Conservation (phyloP, 2,113 vertebrate genomes). For the Hyaena hyaena region DNA sequence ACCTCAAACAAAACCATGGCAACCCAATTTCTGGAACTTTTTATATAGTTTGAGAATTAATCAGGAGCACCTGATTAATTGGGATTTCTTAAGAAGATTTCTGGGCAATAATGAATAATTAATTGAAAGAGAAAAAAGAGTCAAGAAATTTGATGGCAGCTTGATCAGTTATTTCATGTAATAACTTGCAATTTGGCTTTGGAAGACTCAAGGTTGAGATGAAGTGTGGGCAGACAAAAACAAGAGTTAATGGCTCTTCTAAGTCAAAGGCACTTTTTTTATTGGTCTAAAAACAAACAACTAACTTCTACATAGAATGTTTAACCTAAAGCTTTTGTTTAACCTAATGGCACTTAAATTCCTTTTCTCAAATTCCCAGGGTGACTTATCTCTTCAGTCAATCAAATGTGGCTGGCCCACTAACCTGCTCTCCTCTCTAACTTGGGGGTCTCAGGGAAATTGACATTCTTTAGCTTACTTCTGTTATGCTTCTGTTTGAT, state of each 20-base stretch:
- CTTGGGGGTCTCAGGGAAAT: slow-evolving; percentile 7
- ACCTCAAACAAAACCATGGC: not conserved
- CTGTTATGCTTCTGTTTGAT: slow-evolving; percentile 70
- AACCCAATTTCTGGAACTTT: not conserved
- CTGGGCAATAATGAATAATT: not conserved
- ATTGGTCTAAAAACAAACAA: slow-evolving; percentile 78
- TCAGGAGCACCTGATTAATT: not conserved
- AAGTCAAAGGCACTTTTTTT: slow-evolving; percentile 67
- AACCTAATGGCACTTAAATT: slow-evolving; percentile 77
- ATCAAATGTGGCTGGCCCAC: slow-evolving; percentile 60
- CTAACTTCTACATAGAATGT: slow-evolving; percentile 62
- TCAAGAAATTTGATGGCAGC: not conserved
- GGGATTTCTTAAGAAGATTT: not conserved
- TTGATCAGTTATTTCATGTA: not conserved
- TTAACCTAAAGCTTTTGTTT: slow-evolving; percentile 77
- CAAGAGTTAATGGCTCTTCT: slow-evolving; percentile 70
- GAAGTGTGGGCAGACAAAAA: slow-evolving; percentile 1
- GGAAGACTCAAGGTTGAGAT: not conserved
- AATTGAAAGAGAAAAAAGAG: not conserved
- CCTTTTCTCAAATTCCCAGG: slow-evolving; percentile 66
- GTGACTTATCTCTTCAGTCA: slow-evolving; percentile 71
- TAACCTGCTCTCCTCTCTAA: slow-evolving; percentile 51
- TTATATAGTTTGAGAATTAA: not conserved
- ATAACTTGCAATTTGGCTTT: not conserved
- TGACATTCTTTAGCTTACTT: slow-evolving; percentile 53